Evolutionary conservation across 2,797 vertebrate genomes (phyloP).

Genomic region (Clarias pachynema): DNA sequence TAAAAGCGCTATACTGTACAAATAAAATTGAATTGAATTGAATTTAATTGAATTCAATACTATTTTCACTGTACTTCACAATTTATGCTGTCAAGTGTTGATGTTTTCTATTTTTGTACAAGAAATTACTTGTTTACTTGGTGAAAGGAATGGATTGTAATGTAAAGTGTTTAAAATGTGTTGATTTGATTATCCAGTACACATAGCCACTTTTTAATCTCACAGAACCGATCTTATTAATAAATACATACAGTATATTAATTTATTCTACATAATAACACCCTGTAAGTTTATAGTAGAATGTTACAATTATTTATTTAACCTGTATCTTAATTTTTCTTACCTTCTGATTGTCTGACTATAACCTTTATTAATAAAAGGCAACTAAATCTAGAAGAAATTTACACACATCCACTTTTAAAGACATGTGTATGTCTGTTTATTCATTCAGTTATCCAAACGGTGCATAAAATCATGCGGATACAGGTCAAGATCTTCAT

Average conservation of each 20-base stretch:
- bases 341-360: background rate
- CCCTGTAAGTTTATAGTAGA: background rate
- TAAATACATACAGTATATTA: background rate
- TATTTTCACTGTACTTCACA: background rate
- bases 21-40: too few species aligned
- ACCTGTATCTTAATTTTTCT: background rate
- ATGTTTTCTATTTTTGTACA: background rate
- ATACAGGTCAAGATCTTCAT: too few species aligned
- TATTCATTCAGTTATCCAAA: too few species aligned
- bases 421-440: too few species aligned
- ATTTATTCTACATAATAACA: background rate
- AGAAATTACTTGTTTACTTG: background rate
- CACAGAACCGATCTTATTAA: too few species aligned
- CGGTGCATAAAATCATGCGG: too few species aligned
- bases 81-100: background rate
- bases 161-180: background rate
- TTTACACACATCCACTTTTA: background rate
- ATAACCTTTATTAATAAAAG: background rate
- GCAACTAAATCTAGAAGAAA: background rate
- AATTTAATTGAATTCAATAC: too few species aligned
- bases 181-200: too few species aligned
- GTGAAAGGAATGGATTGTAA: too few species aligned
- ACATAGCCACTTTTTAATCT: background rate
- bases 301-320: background rate
- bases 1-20: too few species aligned